A percentile compares a stretch with the other conserved stretches of the same genome.
phyloP scores from a whole-genome alignment of 2,797 vertebrate genomes.

The Paratrypauchen microcephalus region DNA sequence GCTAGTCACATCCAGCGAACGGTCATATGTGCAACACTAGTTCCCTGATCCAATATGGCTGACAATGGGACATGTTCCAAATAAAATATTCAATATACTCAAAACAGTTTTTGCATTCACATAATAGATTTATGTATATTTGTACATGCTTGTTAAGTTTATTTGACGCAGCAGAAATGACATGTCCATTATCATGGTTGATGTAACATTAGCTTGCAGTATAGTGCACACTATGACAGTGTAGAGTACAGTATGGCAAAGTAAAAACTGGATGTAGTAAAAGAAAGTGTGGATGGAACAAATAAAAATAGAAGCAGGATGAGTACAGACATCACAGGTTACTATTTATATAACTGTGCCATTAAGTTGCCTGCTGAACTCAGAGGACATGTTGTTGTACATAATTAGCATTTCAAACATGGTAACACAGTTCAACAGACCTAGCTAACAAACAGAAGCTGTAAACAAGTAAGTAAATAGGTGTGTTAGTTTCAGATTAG shows the following conservation, averaged over 20 bases:
- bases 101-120: background rate
- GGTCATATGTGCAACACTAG: conserved; percentile 33
- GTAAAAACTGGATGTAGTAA: conserved; percentile 12
- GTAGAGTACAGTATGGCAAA: too few relatives aligned
- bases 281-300: background rate
- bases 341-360: conserved; percentile 23
- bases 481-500: too few relatives aligned
- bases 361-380: conserved; percentile 24
- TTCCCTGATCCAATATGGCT: conserved; percentile 27
- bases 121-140: conserved; percentile 7
- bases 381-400: conserved; percentile 3
- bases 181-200: conserved; percentile 21
- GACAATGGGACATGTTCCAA: conserved; percentile 23
- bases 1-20: conserved; percentile 35
- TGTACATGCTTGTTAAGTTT: conserved; percentile 19
- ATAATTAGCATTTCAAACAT: background rate
- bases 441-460: too few relatives aligned
- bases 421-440: too few relatives aligned
- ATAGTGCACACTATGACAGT: background rate
- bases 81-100: conserved; percentile 41
- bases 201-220: conserved; percentile 4
- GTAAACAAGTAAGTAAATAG: too few relatives aligned
- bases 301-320: conserved; percentile 19
- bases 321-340: conserved; percentile 20
- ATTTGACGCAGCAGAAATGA: conserved; percentile 31